Evolutionary conservation across 2,888 invertebrate genomes (phyloP).

Genomic region (Poecilobothrus nobilitatus): DNA sequence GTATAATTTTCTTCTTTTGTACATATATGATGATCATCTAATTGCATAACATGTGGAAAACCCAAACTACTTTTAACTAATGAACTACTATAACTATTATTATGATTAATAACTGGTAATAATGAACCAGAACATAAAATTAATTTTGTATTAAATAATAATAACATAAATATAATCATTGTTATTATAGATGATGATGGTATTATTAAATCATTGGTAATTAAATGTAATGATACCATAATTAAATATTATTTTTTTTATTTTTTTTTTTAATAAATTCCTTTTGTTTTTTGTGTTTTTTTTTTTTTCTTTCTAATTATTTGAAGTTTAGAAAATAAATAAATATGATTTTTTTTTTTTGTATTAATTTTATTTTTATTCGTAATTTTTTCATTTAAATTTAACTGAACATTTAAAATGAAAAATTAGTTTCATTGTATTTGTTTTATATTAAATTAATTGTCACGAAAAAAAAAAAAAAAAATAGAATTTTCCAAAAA

Average conservation of each 20-base stretch:
- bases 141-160: not conserved
- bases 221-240: not conserved
- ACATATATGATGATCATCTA: slow-evolving; percentile 34
- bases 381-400: too few species aligned
- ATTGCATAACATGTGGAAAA: slow-evolving; percentile 14
- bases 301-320: too few species aligned
- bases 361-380: too few species aligned
- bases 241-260: not conserved
- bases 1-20: slow-evolving; percentile 49
- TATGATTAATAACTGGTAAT: not conserved
- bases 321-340: too few species aligned
- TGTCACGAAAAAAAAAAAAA: too few species aligned
- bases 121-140: not conserved
- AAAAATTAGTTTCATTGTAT: too few species aligned
- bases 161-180: not conserved
- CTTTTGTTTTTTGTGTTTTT: too few species aligned
- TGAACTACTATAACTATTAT: slow-evolving; percentile 6
- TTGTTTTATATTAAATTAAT: too few species aligned
- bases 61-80: slow-evolving; percentile 6
- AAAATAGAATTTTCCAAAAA: too few species aligned
- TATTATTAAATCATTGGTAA: not conserved
- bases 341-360: too few species aligned
- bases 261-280: too few species aligned
- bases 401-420: too few species aligned
- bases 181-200: slow-evolving; percentile 7